phyloP scores from a whole-genome alignment of 2,797 vertebrate species.

The Ctenosaura bakeri region DNA sequence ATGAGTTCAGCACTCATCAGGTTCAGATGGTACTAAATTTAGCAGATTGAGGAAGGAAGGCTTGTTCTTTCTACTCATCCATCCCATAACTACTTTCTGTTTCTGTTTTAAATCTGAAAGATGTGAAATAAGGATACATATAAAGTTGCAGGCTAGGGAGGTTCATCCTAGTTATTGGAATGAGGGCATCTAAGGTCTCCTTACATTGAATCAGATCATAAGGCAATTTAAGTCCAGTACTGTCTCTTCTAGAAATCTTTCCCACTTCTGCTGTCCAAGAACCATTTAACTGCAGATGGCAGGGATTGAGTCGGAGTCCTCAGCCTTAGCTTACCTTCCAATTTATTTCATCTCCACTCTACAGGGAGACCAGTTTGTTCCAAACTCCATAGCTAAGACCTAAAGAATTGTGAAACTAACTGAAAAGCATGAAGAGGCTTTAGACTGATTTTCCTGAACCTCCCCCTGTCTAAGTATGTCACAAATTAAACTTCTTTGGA shows the following conservation, averaged over 20 bases:
- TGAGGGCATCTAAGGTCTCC: not conserved
- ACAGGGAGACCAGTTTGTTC: not conserved
- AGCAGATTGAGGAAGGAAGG: too few species aligned
- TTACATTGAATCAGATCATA: not conserved
- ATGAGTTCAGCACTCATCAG: too few species aligned
- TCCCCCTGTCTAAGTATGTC: not conserved
- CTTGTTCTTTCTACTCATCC: too few species aligned
- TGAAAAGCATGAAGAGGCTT: not conserved
- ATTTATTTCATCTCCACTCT: constrained; percentile 10
- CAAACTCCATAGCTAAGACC: not conserved
- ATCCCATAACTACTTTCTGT: too few species aligned
- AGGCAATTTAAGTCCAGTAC: not conserved
- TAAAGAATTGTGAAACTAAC: not conserved
- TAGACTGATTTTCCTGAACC: not conserved
- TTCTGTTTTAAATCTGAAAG: not conserved
- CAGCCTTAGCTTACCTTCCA: not conserved
- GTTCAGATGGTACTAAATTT: too few species aligned
- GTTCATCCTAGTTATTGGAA: not conserved
- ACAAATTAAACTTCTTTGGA: constrained; percentile 1
- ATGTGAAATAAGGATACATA: not conserved
- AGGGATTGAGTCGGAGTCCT: not conserved
- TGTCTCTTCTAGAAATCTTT: not conserved
- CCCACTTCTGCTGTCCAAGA: not conserved
- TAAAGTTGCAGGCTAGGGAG: not conserved
- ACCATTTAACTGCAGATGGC: not conserved